Percentiles rank a stretch among this genome's conserved stretches.
Conservation (phyloP, 2,113 vertebrate genomes). For the Aix galericulata region DNA sequence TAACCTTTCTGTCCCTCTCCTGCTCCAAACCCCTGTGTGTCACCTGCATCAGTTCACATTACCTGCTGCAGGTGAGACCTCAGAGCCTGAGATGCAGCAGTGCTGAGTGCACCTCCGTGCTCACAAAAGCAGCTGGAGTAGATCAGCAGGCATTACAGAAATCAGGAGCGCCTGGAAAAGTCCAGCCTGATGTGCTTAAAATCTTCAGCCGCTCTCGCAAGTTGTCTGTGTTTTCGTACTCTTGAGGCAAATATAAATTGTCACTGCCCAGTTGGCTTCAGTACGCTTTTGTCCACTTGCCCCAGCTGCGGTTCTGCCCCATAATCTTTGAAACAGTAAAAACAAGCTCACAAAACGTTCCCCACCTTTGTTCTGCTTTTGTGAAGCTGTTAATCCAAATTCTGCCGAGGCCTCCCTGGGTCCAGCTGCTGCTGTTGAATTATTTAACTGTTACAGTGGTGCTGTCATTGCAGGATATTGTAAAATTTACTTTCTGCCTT, state of each 20-base stretch:
- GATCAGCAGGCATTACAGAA: background rate
- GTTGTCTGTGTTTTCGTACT: background rate
- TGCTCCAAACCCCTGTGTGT: background rate
- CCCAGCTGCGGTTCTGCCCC: background rate
- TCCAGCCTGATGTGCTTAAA: rapidly evolving
- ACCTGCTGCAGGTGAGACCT: background rate
- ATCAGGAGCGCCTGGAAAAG: rapidly evolving
- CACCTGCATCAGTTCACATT: background rate
- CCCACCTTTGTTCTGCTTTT: background rate
- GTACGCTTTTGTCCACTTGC: background rate
- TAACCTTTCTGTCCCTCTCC: background rate
- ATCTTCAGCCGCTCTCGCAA: background rate
- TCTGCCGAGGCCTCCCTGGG: background rate
- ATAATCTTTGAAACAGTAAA: background rate
- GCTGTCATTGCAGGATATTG: background rate
- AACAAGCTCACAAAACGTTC: background rate
- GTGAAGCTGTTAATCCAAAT: background rate
- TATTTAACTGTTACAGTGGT: background rate
- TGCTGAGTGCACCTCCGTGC: background rate
- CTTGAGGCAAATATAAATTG: background rate
- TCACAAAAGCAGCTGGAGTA: background rate
- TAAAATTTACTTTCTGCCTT: conserved; percentile 4
- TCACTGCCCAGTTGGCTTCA: background rate
- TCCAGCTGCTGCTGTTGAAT: background rate
- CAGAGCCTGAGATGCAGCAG: rapidly evolving